Percentiles rank a stretch among this genome's conserved stretches.
These are phyloP conservation scores for Cephalopachus bancanus DNA, from an alignment of 2,797 vertebrate species.

Conservation along the genomic window DNA sequence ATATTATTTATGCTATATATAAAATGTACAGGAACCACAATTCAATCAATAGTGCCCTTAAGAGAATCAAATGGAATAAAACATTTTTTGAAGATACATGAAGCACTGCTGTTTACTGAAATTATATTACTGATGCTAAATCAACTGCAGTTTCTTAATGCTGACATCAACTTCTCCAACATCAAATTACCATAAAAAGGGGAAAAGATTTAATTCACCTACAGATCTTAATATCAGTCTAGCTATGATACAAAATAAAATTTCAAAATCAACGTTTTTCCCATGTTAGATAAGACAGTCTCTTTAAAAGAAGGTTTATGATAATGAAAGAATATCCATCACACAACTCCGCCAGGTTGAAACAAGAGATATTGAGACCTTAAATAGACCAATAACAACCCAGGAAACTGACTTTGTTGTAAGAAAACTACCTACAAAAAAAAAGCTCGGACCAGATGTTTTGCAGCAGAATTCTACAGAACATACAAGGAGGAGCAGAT, in stretches of 20 bases:
- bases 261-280: constrained; percentile 41
- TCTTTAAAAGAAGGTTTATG: neutral
- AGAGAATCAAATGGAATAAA: constrained; percentile 57
- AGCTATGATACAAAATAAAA: constrained; percentile 32
- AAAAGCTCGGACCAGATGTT: no score
- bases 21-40: constrained; percentile 62
- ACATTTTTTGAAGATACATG: constrained; percentile 46
- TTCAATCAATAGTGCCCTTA: constrained; percentile 56
- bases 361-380: no score
- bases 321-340: neutral
- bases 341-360: no score
- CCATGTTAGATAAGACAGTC: neutral
- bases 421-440: no score
- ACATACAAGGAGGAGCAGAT: no score
- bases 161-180: constrained; percentile 38
- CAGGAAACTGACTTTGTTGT: no score
- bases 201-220: neutral
- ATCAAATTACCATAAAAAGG: neutral
- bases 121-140: constrained; percentile 13
- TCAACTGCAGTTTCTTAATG: neutral
- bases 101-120: constrained; percentile 37
- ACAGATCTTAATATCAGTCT: neutral
- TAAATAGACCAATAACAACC: no score
- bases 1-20: constrained; percentile 47
- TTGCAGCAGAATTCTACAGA: no score